Evolutionary conservation across 2,797 vertebrate species (phyloP).

Genomic region (Hippopotamyrus pictus): DNA sequence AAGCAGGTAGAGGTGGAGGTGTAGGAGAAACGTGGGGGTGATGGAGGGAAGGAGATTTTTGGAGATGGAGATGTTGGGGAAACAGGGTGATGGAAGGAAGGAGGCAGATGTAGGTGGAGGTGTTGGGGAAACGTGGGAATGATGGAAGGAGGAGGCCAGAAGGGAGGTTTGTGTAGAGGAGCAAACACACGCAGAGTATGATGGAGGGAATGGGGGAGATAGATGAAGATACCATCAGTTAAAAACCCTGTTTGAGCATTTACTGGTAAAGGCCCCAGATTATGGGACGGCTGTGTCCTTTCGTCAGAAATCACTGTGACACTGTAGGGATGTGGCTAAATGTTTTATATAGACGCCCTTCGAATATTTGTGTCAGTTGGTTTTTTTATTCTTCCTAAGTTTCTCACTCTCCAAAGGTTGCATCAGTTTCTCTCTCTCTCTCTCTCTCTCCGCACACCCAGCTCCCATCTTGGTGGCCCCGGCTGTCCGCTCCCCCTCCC

Average conservation of each 20-base stretch:
- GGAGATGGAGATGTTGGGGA: background rate
- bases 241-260: constrained; percentile 26
- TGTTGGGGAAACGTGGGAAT: background rate
- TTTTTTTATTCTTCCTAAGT: constrained; percentile 22
- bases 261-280: constrained; percentile 36
- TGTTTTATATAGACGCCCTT: constrained; percentile 39
- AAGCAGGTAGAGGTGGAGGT: background rate
- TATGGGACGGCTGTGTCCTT: constrained; percentile 26
- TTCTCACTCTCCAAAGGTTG: constrained; percentile 10
- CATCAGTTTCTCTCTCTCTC: background rate
- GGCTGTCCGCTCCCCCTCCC: background rate
- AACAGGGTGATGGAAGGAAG: background rate
- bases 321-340: constrained; percentile 28
- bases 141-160: background rate
- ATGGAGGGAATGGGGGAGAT: background rate
- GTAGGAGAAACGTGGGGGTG: background rate
- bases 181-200: background rate
- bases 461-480: background rate
- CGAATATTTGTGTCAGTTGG: constrained; percentile 42
- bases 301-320: constrained; percentile 18
- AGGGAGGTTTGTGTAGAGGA: background rate
- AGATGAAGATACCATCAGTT: background rate
- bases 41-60: background rate
- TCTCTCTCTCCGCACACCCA: background rate
- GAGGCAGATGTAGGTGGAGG: background rate